These are phyloP conservation scores for Anthrax anthrax DNA, from an alignment of 2,888 invertebrate genomes.

Conservation along the genomic window DNA sequence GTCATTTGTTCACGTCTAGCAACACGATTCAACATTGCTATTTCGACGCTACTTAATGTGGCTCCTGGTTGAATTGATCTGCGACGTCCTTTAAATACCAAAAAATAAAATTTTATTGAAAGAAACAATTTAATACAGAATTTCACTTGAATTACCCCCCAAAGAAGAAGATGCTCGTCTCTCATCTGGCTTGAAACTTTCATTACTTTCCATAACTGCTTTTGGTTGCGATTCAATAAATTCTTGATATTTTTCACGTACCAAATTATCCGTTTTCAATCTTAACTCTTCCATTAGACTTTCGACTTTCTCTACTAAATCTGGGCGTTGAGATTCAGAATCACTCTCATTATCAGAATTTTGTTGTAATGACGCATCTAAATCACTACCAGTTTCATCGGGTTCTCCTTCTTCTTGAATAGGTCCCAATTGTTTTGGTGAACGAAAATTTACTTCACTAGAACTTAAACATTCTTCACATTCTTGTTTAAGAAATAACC, in stretches of 20 bases:
- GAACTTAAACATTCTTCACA: slow-evolving; percentile 60
- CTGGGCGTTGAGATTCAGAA: slow-evolving; percentile 43
- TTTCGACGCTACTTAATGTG: slow-evolving; percentile 43
- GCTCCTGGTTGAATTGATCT: slow-evolving; percentile 48
- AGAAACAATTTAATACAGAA: no score
- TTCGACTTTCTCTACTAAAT: slow-evolving; percentile 57
- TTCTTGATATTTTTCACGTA: slow-evolving; percentile 45
- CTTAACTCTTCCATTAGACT: slow-evolving; percentile 57
- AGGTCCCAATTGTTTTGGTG: slow-evolving; percentile 27
- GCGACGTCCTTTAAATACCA: slow-evolving; percentile 26
- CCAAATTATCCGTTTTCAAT: slow-evolving; percentile 52
- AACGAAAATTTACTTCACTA: slow-evolving; percentile 24
- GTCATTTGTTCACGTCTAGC: slow-evolving; percentile 29
- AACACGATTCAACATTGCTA: slow-evolving; percentile 45
- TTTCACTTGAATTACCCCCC: no score
- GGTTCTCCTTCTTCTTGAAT: slow-evolving; percentile 43
- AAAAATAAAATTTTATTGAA: neutral
- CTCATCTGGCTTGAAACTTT: slow-evolving; percentile 21
- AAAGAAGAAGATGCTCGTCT: slow-evolving; percentile 12
- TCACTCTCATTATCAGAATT: slow-evolving; percentile 36
- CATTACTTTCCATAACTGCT: slow-evolving; percentile 31
- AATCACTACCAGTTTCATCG: slow-evolving; percentile 46
- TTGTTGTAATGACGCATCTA: slow-evolving; percentile 36
- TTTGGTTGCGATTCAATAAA: slow-evolving; percentile 38
- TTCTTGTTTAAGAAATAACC: slow-evolving; percentile 75